A percentile compares a stretch with the other conserved stretches of the same genome.
These are phyloP conservation scores for Pelagia noctiluca DNA, from an alignment of 30 jellyfish, hydroid and myxozoan species.

Conservation along the genomic window DNA sequence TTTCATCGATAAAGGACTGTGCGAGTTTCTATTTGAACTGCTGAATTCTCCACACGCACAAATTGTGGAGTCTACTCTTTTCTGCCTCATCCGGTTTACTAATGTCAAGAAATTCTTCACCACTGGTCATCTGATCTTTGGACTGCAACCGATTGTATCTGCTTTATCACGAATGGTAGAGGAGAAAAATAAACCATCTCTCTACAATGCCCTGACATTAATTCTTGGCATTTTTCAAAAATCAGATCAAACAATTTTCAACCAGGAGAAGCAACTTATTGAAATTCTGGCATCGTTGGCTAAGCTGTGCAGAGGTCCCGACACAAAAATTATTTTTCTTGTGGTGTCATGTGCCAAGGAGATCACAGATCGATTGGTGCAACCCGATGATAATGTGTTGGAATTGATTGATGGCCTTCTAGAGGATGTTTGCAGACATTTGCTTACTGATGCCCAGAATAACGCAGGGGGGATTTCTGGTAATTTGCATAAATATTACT, in stretches of 20 bases:
- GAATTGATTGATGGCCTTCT: not conserved
- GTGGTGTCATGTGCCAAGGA: slow-evolving; percentile 22
- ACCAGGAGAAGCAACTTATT: slow-evolving; percentile 20
- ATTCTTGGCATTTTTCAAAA: slow-evolving; percentile 31
- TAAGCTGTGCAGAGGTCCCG: slow-evolving; percentile 22
- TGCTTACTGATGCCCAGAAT: not conserved
- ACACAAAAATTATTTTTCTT: slow-evolving; percentile 6
- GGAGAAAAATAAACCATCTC: slow-evolving; percentile 12
- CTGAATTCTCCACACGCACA: slow-evolving; percentile 44
- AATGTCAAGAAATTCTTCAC: slow-evolving; percentile 46
- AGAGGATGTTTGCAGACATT: slow-evolving; percentile 12
- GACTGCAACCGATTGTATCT: slow-evolving; percentile 70
- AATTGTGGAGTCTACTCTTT: slow-evolving; percentile 28
- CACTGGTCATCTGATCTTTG: slow-evolving; percentile 79
- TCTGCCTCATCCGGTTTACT: slow-evolving; percentile 55
- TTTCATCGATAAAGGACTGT: slow-evolving; percentile 72
- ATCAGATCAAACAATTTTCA: not conserved
- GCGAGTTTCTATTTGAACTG: slow-evolving; percentile 83
- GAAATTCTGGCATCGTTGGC: not conserved
- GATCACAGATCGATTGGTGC: not conserved
- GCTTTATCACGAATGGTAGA: not conserved
- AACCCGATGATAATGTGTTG: not conserved
- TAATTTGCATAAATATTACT: too few relatives aligned
- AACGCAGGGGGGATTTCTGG: not conserved
- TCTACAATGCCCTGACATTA: slow-evolving; percentile 26